phyloP scores from a whole-genome alignment of 2,113 vertebrate genomes.

The Hemiprocne comata region DNA sequence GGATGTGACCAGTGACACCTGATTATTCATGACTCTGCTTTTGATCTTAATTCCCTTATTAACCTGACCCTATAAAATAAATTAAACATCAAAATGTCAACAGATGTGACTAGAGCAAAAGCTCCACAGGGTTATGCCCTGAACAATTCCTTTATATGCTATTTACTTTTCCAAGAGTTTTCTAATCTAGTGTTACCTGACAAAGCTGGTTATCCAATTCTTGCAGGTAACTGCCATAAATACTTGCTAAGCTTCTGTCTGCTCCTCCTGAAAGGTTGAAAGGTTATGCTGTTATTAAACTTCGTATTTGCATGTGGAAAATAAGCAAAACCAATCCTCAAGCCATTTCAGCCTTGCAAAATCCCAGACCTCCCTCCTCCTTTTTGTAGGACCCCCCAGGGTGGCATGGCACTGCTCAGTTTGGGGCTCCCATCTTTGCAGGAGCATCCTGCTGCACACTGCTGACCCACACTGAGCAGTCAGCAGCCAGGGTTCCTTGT shows the following conservation, averaged over 20 bases:
- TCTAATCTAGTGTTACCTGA: not conserved
- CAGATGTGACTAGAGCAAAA: not conserved
- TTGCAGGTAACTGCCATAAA: not conserved
- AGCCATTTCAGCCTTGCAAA: not conserved
- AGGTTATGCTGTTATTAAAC: not conserved
- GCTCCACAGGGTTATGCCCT: not conserved
- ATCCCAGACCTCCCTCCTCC: not conserved
- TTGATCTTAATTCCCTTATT: not conserved
- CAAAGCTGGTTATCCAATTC: not conserved
- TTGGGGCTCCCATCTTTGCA: not conserved
- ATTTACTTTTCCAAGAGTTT: not conserved
- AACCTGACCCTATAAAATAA: not conserved
- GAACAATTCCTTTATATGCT: not conserved
- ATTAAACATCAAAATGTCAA: not conserved
- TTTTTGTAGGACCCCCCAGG: not conserved
- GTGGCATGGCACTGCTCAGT: fast-evolving
- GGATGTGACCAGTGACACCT: not conserved
- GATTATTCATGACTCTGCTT: not conserved
- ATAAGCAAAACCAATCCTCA: not conserved
- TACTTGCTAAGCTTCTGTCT: fast-evolving
- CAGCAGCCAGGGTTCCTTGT: fast-evolving
- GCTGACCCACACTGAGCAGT: not conserved
- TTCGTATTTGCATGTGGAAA: not conserved
- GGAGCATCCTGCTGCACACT: fast-evolving
- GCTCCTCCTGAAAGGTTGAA: not conserved